These are phyloP conservation scores for Zeuzera pyrina DNA, from an alignment of 2,888 invertebrate species.

Conservation along the genomic window DNA sequence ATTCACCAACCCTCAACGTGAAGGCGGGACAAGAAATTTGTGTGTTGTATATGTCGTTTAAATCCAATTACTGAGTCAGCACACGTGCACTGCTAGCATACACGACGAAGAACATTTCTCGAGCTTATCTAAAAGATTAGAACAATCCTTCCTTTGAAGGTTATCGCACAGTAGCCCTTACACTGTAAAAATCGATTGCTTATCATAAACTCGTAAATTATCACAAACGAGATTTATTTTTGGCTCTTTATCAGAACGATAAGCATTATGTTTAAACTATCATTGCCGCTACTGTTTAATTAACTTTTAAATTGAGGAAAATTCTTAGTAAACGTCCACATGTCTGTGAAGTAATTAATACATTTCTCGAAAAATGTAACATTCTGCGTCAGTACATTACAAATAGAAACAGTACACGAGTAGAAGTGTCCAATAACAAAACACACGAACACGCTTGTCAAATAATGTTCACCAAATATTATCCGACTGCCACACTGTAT, in stretches of 20 bases:
- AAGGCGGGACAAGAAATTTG: slow-evolving; percentile 30
- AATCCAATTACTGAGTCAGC: slow-evolving; percentile 42
- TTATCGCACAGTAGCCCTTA: slow-evolving; percentile 58
- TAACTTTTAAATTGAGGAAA: neutral
- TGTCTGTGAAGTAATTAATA: slow-evolving; percentile 38
- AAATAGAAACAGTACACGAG: slow-evolving; percentile 56
- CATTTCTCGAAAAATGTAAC: slow-evolving; percentile 43
- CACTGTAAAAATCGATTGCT: slow-evolving; percentile 42
- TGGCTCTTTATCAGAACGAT: slow-evolving; percentile 39
- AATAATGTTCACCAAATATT: slow-evolving; percentile 65
- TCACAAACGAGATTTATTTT: slow-evolving; percentile 49
- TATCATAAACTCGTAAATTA: slow-evolving; percentile 37
- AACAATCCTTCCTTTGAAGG: slow-evolving; percentile 37
- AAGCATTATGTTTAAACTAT: slow-evolving; percentile 22
- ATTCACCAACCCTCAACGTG: slow-evolving; percentile 38
- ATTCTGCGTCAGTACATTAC: slow-evolving; percentile 44
- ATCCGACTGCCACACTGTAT: slow-evolving; percentile 52
- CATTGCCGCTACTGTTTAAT: neutral
- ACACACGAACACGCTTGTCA: slow-evolving; percentile 65
- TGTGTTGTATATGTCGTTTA: slow-evolving; percentile 43
- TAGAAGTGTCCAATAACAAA: slow-evolving; percentile 67
- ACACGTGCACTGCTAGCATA: slow-evolving; percentile 37
- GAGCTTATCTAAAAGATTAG: slow-evolving; percentile 51
- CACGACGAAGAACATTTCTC: slow-evolving; percentile 34
- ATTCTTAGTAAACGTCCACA: slow-evolving; percentile 16